Evolutionary conservation across 2,113 vertebrate genomes (phyloP).

Genomic region (Salvelinus namaycush): DNA sequence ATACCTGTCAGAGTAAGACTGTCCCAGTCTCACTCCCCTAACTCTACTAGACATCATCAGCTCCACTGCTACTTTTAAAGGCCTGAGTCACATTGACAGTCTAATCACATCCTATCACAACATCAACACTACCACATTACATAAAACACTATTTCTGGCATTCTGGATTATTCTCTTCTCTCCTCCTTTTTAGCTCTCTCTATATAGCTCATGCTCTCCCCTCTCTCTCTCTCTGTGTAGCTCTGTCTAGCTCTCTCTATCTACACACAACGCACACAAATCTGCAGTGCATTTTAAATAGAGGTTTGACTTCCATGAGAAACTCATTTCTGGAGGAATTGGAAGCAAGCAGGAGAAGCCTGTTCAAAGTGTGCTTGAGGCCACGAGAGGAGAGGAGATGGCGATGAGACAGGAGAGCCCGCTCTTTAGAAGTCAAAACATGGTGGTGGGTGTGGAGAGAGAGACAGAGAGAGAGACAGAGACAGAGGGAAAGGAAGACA

Average conservation of each 20-base stretch:
- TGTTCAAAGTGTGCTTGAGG: not conserved
- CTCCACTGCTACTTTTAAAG: constrained; percentile 28
- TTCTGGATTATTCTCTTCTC: constrained; percentile 12
- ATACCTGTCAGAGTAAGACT: not conserved
- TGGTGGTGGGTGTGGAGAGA: not conserved
- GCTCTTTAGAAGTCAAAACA: not conserved
- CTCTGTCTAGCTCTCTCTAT: constrained; percentile 9
- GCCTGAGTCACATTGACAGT: constrained; percentile 47
- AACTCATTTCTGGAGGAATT: not conserved
- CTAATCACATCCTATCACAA: constrained; percentile 63
- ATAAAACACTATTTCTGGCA: constrained; percentile 57
- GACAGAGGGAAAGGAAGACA: not conserved
- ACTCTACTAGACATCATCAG: not conserved
- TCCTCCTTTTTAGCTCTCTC: not conserved
- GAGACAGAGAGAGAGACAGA: not conserved
- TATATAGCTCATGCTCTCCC: not conserved
- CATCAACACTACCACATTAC: constrained; percentile 50
- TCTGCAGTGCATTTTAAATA: not conserved
- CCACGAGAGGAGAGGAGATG: not conserved
- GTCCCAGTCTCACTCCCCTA: not conserved
- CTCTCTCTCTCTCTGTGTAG: constrained; percentile 1
- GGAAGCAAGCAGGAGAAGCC: not conserved
- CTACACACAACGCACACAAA: not conserved
- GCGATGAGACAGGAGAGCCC: too few relatives aligned
- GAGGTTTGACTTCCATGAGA: not conserved